Evolutionary conservation across 2,113 vertebrate species (phyloP).

Genomic region (Vombatus ursinus): DNA sequence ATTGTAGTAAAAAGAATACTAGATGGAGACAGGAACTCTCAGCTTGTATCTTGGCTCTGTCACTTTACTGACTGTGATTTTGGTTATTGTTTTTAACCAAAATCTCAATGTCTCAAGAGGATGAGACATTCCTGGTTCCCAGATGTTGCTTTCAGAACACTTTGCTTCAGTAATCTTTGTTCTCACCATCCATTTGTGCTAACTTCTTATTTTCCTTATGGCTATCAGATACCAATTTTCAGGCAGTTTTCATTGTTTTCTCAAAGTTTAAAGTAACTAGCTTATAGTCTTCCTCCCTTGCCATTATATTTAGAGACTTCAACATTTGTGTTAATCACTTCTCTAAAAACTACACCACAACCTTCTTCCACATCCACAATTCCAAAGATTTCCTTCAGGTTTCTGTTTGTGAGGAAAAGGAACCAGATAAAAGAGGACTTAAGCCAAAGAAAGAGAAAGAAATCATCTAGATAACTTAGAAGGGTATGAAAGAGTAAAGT

Average conservation of each 20-base stretch:
- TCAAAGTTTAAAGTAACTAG: not conserved
- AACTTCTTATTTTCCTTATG: not conserved
- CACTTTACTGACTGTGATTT: not conserved
- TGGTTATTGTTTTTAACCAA: not conserved
- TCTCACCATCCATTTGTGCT: not conserved
- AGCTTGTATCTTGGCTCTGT: not conserved
- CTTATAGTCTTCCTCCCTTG: not conserved
- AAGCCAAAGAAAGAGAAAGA: not conserved
- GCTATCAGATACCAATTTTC: not conserved
- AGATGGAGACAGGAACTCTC: not conserved
- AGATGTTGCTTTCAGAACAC: not conserved
- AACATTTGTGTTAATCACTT: not conserved
- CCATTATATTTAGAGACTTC: not conserved
- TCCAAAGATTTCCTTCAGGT: not conserved
- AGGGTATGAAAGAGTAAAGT: not conserved
- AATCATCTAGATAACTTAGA: not conserved
- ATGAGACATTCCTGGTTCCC: not conserved
- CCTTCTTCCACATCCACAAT: not conserved
- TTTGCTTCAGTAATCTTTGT: not conserved
- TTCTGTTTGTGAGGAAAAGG: not conserved
- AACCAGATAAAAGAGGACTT: not conserved
- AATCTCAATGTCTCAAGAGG: not conserved
- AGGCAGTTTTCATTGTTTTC: not conserved
- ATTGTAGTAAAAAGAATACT: not conserved
- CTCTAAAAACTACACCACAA: not conserved